Percentiles rank a stretch among this genome's conserved stretches.
phyloP scores from a whole-genome alignment of 2,888 invertebrate genomes.

The Acanthosepion pharaonis region DNA sequence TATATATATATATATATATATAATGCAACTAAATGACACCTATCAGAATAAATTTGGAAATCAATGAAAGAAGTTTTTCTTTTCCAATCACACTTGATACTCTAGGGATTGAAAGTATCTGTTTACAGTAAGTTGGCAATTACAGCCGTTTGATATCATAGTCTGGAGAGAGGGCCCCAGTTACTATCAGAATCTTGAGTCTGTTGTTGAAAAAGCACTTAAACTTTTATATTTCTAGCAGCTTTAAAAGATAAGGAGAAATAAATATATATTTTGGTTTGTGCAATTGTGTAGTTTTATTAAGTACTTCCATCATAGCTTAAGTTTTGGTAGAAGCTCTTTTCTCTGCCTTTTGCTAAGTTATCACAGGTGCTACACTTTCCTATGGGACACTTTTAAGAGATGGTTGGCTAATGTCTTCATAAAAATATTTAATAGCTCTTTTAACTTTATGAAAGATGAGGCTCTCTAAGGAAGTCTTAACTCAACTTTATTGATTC shows the following conservation, averaged over 20 bases:
- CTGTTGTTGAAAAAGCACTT: not conserved
- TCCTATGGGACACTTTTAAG: not conserved
- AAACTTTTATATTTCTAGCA: not conserved
- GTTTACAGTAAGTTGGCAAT: not conserved
- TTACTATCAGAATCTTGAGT: not conserved
- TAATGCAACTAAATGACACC: too few relatives aligned
- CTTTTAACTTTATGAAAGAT: not conserved
- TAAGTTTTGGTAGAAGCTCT: not conserved
- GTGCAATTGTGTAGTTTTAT: not conserved
- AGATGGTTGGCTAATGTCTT: not conserved
- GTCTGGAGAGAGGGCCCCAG: not conserved
- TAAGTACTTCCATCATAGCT: not conserved
- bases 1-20: too few relatives aligned
- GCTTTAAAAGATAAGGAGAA: not conserved
- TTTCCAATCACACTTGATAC: not conserved
- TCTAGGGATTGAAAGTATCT: not conserved
- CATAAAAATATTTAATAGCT: not conserved
- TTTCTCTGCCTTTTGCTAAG: not conserved
- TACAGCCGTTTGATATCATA: not conserved
- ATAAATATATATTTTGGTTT: not conserved
- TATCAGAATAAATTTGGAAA: too few relatives aligned
- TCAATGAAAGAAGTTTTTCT: not conserved
- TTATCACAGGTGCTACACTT: not conserved
- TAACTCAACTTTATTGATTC: not conserved
- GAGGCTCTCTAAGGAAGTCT: not conserved